Conservation (phyloP, 1,140 invertebrate species). For the Drosophila tristis region DNA sequence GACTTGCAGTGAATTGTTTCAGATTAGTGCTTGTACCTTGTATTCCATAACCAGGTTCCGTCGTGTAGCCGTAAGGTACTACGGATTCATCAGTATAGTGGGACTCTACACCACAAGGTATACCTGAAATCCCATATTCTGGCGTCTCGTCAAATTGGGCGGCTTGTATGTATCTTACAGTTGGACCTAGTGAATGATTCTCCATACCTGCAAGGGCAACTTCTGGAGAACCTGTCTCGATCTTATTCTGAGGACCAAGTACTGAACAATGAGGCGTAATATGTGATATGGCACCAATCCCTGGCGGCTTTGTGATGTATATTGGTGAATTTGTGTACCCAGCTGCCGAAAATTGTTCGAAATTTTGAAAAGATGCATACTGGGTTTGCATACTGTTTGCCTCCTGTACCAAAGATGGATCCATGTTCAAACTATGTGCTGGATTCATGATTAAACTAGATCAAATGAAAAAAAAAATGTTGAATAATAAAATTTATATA, state of each 20-base stretch:
- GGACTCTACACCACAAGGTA: slow-evolving; percentile 86
- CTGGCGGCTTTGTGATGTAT: slow-evolving; percentile 64
- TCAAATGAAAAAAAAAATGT: slow-evolving; percentile 5
- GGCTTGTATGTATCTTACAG: slow-evolving; percentile 76
- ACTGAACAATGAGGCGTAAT: slow-evolving; percentile 79
- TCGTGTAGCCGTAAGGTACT: slow-evolving; percentile 88
- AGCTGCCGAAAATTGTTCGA: slow-evolving; percentile 86
- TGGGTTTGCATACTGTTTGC: slow-evolving; percentile 62
- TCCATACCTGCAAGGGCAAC: slow-evolving; percentile 86
- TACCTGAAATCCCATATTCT: slow-evolving; percentile 88
- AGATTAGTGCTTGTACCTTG: slow-evolving; percentile 84
- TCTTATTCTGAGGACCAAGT: slow-evolving; percentile 85
- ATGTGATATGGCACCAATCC: slow-evolving; percentile 59
- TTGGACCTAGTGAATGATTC: slow-evolving; percentile 85
- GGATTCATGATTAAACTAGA: slow-evolving; percentile 57
- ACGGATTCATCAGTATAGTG: slow-evolving; percentile 86
- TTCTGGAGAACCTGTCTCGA: slow-evolving; percentile 86
- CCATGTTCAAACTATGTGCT: slow-evolving; percentile 60
- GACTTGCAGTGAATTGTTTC: slow-evolving; percentile 84
- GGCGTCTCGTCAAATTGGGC: slow-evolving; percentile 86
- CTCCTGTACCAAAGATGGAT: slow-evolving; percentile 56
- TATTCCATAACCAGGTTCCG: slow-evolving; percentile 88
- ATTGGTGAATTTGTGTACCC: slow-evolving; percentile 84
- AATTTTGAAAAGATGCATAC: slow-evolving; percentile 85
- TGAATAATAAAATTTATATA: not conserved